Base-by-base conservation (phyloP, 2,888 invertebrate species). In the Coenonympha glycerion region DNA sequence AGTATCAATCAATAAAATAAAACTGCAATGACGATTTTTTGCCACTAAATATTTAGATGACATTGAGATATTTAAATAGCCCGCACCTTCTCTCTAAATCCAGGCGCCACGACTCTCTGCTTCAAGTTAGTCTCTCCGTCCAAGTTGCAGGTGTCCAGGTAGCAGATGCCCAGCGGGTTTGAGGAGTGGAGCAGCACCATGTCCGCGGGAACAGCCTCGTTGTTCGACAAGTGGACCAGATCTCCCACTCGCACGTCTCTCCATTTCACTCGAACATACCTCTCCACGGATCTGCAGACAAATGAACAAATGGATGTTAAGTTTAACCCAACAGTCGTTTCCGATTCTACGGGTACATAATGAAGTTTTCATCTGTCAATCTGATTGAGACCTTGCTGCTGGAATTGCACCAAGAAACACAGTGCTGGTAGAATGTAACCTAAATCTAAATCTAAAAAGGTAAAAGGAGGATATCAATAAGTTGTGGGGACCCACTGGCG, bases 91-190 rank as follows among this genome's bases (percentile, higher is more conserved):
- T 93, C 91, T 53, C 88, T 87, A 69, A 94, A 92, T 9, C 93
- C 94, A 28, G 91, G 80, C n/a, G 92, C 92, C 37, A 95, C 94
- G 73, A 95, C 91, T 61, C 98, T 89, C 73, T 97, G 96, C 76
- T 98, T 98, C 55, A 98, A 89, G 84, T 98, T 98, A 37, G 96
- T 95, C 84, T 98, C 98, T 6, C 98, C 98, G 71, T 98, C 98
- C 69, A 98, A 88, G 84, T 98, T 98, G 71, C 96, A 95, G 0
- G 98, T 98, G 81, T 98, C 98, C 60, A 98, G 92, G 82, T 95
- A 97, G 73, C 97, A 97, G 52, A 95, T 88, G 33, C 98, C 98
- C 69, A 93, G 90, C 6, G 93, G 90, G 82, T 96, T 97, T 66
- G 96, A 96, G 49, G 96, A 94, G 65, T 93, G 91, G 55, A 98